Evolutionary conservation across 2,888 invertebrate species (phyloP).

Genomic region (Plebejus anna): DNA sequence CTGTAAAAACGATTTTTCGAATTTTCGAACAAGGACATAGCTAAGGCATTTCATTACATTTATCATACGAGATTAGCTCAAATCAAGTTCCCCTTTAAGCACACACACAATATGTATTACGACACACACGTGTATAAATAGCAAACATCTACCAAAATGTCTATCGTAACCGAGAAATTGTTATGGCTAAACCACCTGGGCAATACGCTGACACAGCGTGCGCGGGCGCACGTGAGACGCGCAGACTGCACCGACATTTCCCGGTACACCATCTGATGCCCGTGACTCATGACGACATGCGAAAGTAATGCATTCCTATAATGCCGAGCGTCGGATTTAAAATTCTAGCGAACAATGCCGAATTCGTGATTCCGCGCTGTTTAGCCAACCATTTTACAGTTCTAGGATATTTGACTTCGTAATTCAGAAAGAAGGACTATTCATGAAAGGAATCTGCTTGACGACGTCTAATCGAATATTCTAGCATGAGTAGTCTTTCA

Average conservation of each 20-base stretch:
- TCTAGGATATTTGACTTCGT: neutral
- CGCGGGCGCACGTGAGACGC: slow-evolving; percentile 26
- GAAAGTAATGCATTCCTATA: slow-evolving; percentile 61
- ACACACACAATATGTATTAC: neutral
- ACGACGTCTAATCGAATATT: neutral
- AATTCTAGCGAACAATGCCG: slow-evolving; percentile 36
- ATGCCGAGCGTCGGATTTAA: slow-evolving; percentile 57
- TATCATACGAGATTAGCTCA: neutral
- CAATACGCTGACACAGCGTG: neutral
- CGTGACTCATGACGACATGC: slow-evolving; percentile 59
- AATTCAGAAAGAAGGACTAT: neutral
- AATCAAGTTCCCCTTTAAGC: neutral
- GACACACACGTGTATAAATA: neutral
- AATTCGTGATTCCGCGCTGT: neutral
- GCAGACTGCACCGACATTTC: slow-evolving; percentile 27
- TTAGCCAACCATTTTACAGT: neutral
- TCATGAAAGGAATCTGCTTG: neutral
- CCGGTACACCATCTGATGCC: slow-evolving; percentile 33
- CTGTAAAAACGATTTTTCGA: no score
- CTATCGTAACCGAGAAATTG: neutral
- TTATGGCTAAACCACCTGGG: slow-evolving; percentile 2
- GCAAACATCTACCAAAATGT: neutral
- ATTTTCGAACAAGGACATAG: no score
- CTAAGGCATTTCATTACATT: no score
- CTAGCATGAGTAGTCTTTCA: neutral